Evolutionary conservation across 1,140 invertebrate species (phyloP).

Genomic region (Tetramorium parvispinum): DNA sequence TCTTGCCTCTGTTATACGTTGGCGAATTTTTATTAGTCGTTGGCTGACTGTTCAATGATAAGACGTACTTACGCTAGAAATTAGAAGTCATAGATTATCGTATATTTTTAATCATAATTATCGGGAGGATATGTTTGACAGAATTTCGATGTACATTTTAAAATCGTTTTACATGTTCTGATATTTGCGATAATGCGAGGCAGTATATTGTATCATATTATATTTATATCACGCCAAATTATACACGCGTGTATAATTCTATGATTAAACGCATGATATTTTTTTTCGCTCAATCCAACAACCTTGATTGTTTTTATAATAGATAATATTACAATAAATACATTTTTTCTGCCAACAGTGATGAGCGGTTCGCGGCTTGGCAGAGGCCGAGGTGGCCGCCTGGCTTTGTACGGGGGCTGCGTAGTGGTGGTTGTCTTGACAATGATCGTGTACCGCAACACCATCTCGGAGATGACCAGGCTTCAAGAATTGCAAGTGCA

Average conservation of each 20-base stretch:
- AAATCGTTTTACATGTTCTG: neutral
- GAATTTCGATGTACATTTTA: neutral
- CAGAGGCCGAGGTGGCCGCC: constrained; percentile 82
- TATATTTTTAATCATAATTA: neutral
- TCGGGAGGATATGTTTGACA: neutral
- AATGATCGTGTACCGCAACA: constrained; percentile 81
- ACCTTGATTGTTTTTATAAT: neutral
- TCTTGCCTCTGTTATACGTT: neutral
- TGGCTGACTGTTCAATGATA: neutral
- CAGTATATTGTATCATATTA: neutral
- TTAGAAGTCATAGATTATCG: neutral
- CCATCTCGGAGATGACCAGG: constrained; percentile 82
- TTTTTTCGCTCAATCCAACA: neutral
- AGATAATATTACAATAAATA: neutral
- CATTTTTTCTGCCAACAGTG: constrained; percentile 66
- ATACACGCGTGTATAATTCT: neutral
- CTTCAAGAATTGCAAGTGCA: constrained; percentile 81
- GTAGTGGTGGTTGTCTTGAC: constrained; percentile 78
- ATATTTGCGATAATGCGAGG: neutral
- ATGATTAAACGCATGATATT: neutral
- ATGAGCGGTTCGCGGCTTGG: constrained; percentile 84
- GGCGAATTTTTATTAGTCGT: neutral
- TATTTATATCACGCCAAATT: neutral
- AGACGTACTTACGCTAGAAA: neutral
- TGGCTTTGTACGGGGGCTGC: constrained; percentile 82